Base-by-base conservation (phyloP, 1,140 invertebrate genomes). In the Panagrolaimus sp. region DNA sequence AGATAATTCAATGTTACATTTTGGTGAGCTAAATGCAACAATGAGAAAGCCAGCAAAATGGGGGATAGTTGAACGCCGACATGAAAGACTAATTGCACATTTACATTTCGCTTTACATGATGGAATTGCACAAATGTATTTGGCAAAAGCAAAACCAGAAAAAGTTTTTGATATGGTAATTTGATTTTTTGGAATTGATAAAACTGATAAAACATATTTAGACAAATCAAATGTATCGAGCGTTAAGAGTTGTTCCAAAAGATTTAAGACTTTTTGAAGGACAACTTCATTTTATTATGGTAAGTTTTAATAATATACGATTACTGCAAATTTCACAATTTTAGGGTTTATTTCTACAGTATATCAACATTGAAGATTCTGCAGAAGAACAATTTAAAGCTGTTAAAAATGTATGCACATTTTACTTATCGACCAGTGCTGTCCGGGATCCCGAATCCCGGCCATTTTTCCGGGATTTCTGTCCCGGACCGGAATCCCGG, bases 151-250 rank as follows among this genome's bases (percentile, higher is more conserved):
- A 25, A 57, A 27, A 57, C 51, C 51, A 0, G 51, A 57, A 25
- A 57, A 57, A 27, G 51, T 57, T 57, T 57, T 20, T 20, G 51
- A 57, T 57, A 57, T 57, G 51, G 51, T 57, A 57, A 3, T 20
- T n/a, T n/a, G n/a, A n/a, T n/a, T n/a, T 57, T 57, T 57, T 25
- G 27, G 8, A 1, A 0, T 11, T n/a, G n/a, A n/a, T n/a, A n/a
- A n/a, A 25, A 0, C 13, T 13, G 51, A 5, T 23, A 27, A 2
- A 11, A n/a, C 9, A 38, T 38, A 13, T 57, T 23, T 16, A 57
- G 51, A 57, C 51, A 57, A 57, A 27, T 57, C 51, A 57, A 25
- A 57, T 57, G 51, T 25, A 25, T 57, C 51, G 51, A 57, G 51
- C 51, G 0, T 16, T 57, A 16, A 20, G 51, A 1, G 51, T 27